Conservation (phyloP, 23 tunicate genomes). For the Trididemnum clinides region DNA sequence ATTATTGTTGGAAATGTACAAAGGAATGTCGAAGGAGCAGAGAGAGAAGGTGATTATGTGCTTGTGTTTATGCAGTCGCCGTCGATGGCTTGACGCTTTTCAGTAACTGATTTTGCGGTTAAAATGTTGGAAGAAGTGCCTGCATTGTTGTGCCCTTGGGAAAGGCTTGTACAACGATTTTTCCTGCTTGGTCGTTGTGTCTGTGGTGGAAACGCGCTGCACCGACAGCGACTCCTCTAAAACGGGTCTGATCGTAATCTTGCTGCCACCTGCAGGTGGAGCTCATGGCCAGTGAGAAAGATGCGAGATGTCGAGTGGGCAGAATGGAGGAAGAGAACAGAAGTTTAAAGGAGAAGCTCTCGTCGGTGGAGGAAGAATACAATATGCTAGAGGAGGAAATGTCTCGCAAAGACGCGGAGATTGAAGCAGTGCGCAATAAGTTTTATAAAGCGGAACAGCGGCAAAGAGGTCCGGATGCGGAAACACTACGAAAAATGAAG, state of each 20-base stretch:
- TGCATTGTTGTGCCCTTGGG: too few species aligned
- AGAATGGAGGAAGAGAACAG: constrained; percentile 35
- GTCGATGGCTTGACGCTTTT: too few species aligned
- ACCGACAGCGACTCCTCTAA: too few species aligned
- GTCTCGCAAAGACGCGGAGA: constrained; percentile 20
- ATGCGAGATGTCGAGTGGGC: constrained; percentile 8
- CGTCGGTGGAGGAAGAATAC: constrained; percentile 39
- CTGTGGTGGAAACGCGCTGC: too few species aligned
- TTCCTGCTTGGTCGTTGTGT: too few species aligned
- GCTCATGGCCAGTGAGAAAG: constrained; percentile 61
- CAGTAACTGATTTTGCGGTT: too few species aligned
- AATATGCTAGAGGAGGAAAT: constrained; percentile 30
- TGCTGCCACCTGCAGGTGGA: constrained; percentile 31
- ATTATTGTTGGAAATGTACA: constrained; percentile 74
- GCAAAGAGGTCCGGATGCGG: constrained; percentile 57
- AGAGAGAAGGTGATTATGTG: constrained; percentile 81
- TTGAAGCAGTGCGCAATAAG: constrained; percentile 20
- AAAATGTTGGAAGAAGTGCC: too few species aligned
- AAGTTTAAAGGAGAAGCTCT: constrained; percentile 31
- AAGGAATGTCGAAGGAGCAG: constrained; percentile 67
- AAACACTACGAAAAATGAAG: constrained; percentile 56
- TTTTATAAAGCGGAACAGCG: constrained; percentile 2
- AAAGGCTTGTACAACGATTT: too few species aligned
- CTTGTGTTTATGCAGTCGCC: too few species aligned
- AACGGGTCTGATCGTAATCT: background rate